Base-by-base conservation (phyloP, 92 coral and sea anemone genomes). In the Nematostella vectensis region DNA sequence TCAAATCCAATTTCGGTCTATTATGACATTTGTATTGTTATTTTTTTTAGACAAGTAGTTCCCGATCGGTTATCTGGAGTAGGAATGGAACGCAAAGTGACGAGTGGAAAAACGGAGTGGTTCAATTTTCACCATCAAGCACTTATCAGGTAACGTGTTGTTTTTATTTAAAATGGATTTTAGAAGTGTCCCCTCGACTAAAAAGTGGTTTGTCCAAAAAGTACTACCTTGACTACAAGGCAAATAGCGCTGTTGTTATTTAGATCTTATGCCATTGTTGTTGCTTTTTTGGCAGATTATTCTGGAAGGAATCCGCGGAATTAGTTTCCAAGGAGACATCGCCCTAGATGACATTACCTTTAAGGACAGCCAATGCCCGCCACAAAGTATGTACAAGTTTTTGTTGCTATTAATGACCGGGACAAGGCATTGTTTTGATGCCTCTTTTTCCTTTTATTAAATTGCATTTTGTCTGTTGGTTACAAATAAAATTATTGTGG, bases 291-390 rank as follows among this genome's bases (percentile, higher is more conserved):
- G 17, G 24, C 24, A 87, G 96, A 50, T 87, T 13, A 71, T 30
- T 42, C 63, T 88, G 44, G 85, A 80, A 18, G 96, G 93, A 47
- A 61, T 78, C 8, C 68, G 93, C 29, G 96, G 96, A 55, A 55
- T 47, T 3, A 74, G 93, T 45, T 88, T 65, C 72, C 82, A 65
- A 59, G 96, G 96, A 16, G 96, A 88, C 66, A 88, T 88, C 37
- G 85, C 96, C 2, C 67, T 88, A 29, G 96, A 88, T 74, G 96
- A 88, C 66, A 71, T 88, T 27, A 76, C 85, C 33, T 88, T 88
- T 73, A 58, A 57, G 64, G 67, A 52, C 47, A 63, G 38, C 67
- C 49, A 27, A 18, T 88, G 96, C 39, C 96, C 96, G 3, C 71
- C 93, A 0, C 29, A 58, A 45, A 29, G 96, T 88, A 75, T 70